Percentiles rank a stretch among this genome's conserved stretches.
Evolutionary conservation across 1,140 invertebrate genomes (phyloP).

Genomic region (Pseudoatta argentina): DNA sequence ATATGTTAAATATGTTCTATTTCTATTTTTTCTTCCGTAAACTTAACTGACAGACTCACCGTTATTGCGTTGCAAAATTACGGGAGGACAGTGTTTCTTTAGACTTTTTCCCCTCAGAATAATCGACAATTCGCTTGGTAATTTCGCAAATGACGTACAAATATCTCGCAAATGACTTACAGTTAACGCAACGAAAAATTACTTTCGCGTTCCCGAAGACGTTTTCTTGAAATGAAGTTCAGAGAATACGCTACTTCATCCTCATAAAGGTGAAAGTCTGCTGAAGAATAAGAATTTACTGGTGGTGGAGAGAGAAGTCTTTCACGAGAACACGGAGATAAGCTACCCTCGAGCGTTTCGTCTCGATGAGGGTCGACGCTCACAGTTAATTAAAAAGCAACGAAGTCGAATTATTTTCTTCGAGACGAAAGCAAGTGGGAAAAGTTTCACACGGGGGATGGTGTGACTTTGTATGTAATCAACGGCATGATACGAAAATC

Average conservation of each 20-base stretch:
- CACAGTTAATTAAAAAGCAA: slow-evolving; percentile 74
- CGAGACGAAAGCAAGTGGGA: slow-evolving; percentile 19
- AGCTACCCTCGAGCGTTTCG: slow-evolving; percentile 47
- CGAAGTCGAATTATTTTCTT: slow-evolving; percentile 70
- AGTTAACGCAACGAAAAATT: slow-evolving; percentile 44
- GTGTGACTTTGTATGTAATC: slow-evolving; percentile 40
- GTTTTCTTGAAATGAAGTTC: slow-evolving; percentile 39
- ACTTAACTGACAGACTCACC: not conserved
- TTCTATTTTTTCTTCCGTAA: not conserved
- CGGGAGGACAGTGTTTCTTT: not conserved
- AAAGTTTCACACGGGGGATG: not conserved
- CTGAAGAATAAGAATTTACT: slow-evolving; percentile 57
- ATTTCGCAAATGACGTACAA: slow-evolving; percentile 9
- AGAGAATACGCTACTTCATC: slow-evolving; percentile 53
- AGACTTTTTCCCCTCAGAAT: not conserved
- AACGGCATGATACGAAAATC: slow-evolving; percentile 67
- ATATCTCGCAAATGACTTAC: slow-evolving; percentile 30
- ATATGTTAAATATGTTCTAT: not conserved
- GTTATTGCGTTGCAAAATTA: slow-evolving; percentile 5
- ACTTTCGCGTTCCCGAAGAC: slow-evolving; percentile 27
- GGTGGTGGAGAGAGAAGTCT: slow-evolving; percentile 14
- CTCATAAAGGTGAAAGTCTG: slow-evolving; percentile 56
- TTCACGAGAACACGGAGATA: slow-evolving; percentile 48
- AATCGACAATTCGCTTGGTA: not conserved
- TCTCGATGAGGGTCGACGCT: slow-evolving; percentile 41